Base-by-base conservation (phyloP, 2,113 vertebrate genomes). In the Rhombomys opimus region DNA sequence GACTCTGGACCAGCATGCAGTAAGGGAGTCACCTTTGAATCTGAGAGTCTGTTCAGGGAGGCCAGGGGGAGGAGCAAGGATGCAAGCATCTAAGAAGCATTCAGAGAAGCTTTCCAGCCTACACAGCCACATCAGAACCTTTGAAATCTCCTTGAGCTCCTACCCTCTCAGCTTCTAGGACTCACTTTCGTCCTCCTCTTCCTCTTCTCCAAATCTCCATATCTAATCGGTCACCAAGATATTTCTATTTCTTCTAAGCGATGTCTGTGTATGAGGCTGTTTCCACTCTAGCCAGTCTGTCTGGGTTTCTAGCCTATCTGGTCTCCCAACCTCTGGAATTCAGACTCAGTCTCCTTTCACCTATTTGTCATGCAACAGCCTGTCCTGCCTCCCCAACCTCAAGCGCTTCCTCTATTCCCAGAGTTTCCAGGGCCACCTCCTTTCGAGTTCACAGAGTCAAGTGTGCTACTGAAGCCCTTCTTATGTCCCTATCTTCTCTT, bases 51-150 rank as follows among this genome's bases (percentile, higher is more conserved):
- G 5, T 67, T 2, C 14, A 30, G 50, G 0, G 5, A 30, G 25
- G 8, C 20, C 4, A 27, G 30, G 10, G 8, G 52, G 20, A 32
- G 20, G n/a, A 70, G 13, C 2, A 27, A 7, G 12, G 76, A 32
- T 0, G 15, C 25, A 13, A 57, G 32, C 52, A 30, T 80, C 57
- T 50, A 65, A 61, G 72, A 89, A 65, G 65, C 35, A 3, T 50
- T 9, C 5, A 32, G 11, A 2, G 5, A 23, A 30, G 7, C 20
- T 17, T 27, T 59, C 20, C 5, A 0, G 7, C 2, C 3, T 4
- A 7, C 11, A 5, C 11, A 20, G 0, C 18, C 15, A n/a, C 38
- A 10, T 4, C 20, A 6, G 23, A 72, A 14, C 38, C 85, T 87
- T 17, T 4, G 14, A 13, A 52, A 22, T 32, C 61, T 75, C 50